Base-by-base conservation (phyloP, 2,113 vertebrate genomes). In the Chaetodon trifascialis region DNA sequence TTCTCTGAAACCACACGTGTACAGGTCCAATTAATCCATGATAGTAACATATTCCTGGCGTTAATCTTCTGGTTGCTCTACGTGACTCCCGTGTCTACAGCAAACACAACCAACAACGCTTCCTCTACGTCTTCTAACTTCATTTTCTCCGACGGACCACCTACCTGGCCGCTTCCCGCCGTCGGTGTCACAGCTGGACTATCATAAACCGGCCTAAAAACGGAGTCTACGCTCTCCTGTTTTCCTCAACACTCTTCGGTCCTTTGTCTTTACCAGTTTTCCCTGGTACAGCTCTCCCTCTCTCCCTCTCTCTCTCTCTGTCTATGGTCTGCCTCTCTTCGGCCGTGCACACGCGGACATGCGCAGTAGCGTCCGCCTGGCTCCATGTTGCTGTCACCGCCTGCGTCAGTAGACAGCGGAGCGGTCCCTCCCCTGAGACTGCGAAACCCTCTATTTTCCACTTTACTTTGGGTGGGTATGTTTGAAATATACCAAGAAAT, bases 211-310 rank as follows among this genome's bases (percentile, higher is more conserved):
- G 60, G 14, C 62, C 25, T 7, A 15, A 54, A 79, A 77, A 15
- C 44, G 10, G 5, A 64, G 15, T 40, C 16, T 40, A 14, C 21
- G 70, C 59, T 44, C 19, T 56, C 40, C 75, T 72, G 44, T 62
- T 51, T 79, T 12, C 82, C 77, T 34, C 69, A 74, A 51, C n/a
- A 47, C 78, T 86, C 82, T 71, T 85, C 80, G 78, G 80, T 93
- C 90, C 93, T 95, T 95, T 95, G 93, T 95, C 93, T 94, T 69
- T 80, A 69, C 56, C 93, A 95, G 86, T 94, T 94, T 93, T 92
- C 86, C 88, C 91, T 90, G 90, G 73, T 91, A 73, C 89, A 82
- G 40, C 92, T 86, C 72, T 79, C 63, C 38, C 69, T 42, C 21
- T 70, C 62, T 60, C 66, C 59, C 70, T 84, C 55, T 73, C 19